Base-by-base conservation (phyloP, 2,797 vertebrate species). In the Squalus acanthias region DNA sequence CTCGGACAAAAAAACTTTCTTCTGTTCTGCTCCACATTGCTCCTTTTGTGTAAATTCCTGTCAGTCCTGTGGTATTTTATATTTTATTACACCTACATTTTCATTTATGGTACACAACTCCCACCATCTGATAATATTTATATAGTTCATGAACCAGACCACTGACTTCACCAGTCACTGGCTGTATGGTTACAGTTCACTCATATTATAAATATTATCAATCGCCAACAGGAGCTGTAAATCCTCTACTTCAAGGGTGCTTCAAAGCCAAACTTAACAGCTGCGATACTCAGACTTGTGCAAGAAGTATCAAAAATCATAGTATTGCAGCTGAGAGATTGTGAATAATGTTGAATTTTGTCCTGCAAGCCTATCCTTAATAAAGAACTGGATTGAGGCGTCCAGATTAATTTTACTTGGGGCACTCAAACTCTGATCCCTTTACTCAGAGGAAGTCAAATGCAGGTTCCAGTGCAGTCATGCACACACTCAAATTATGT, bases 121-220 rank as follows among this genome's bases (percentile, higher is more conserved):
- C 20, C 2, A 10, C 91, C 20, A 69, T 93, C 91, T 69, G 65
- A 46, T 3, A 24, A 67, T 93, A 69, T 50, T 93, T 93, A 69
- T 24, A 69, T 46, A 17, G 39, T 93, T 69, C 8, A 9, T 46
- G n/a, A 69, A 46, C 65, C 65, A 69, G 15, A 67, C n/a, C 91
- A 67, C 33, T 93, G 91, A 46, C 63, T 69, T 93, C 63, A 93
- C 20, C 65, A 93, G 65, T 85, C 20, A 85, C 39, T 85, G 79
- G 82, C 39, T 93, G n/a, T 46, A 93, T 69, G 63, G 63, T 24
- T 93, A 67, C 65, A 46, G n/a, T 93, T 93, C 94, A 95, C 46
- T 72, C 26, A 53, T 72, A 69, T 22, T 74, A 2, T 74, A 72
- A 95, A 95, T 72, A 33, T 46, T 6, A 95, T 53, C 50, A 74